Evolutionary conservation across 2,888 invertebrate species (phyloP), one percentile per base, ranked within the genome.

Genomic region (Cistogaster globosa): DNA sequence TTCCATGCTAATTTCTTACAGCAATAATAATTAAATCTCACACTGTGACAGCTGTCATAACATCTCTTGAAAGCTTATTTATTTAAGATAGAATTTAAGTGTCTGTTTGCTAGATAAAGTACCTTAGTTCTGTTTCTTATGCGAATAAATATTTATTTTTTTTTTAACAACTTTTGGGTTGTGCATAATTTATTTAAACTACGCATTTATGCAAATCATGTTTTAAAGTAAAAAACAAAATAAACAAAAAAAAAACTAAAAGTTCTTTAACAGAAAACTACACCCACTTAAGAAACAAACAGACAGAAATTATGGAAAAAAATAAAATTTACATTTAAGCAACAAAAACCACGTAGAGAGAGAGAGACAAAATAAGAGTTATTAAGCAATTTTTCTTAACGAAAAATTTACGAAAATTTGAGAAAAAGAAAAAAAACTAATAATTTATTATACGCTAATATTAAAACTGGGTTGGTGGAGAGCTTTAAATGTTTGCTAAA

Each of bases 1-100:
- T 84, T 55, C 69, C 69, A 55, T 71, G 62, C 71, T 67, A 85
- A 75, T 85, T 82, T 81, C 74, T 78, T 77, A 57, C 58, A 53
- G 63, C 71, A 78, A 85, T 82, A 74, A 78, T 82, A 85, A 85
- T 82, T 81, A 78, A 78, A 60, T 78, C 69, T 85, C 81, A 78
- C 58, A 82, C 85, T 67, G 74, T 85, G 81, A 78, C 85, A 85
- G 85, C 85, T 85, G 85, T 85, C 85, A 82, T 82, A 85, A 85
- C 82, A 85, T 69, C 57, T 42, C 74, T 74, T 71, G 63, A 65
- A 74, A 78, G 81, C 77, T 81, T 72, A 77, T 80, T 80, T 72
- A 80, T 84, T 80, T 67, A n/a, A 48, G 42, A 14, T 32, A 38
- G 72, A 65, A 22, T 45, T 69, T 36, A 32, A 45, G 67, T 58